Base-by-base conservation (phyloP, 1,140 invertebrate species). In the Adoxophyes honmai region DNA sequence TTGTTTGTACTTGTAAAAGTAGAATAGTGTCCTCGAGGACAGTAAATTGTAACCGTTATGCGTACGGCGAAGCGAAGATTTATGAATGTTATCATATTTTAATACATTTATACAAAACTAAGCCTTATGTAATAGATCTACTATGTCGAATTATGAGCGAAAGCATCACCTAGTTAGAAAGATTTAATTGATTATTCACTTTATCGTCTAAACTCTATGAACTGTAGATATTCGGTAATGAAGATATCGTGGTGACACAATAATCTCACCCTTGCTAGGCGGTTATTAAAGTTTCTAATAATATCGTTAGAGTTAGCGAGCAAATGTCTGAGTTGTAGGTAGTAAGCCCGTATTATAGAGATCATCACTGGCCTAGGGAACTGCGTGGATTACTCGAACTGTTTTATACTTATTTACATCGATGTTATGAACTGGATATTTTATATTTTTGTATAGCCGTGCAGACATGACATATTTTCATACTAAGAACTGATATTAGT, bases 71-170 rank as follows among this genome's bases (percentile, higher is more conserved):
- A 61, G 37, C 21, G 60, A 70, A 70, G 75, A 67, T 74, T 78
- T 80, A 65, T 81, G 81, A 86, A 84, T 77, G 75, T 77, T 86
- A 81, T 78, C 82, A 81, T 85, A 86, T 84, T 86, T 86, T 83
- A 84, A 72, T 88, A 85, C 60, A 70, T 67, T 78, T 78, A 52
- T 80, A 80, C 79, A 75, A 71, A 79, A 59, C 73, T 68, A 77
- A 78, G 73, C 64, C 68, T 68, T 75, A 70, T 75, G 57, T 64
- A 67, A 70, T 73, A 64, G 38, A 62, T 64, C 57, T 60, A 66
- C 21, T 74, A 72, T 71, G 64, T 75, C 59, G 59, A 79, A 60
- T 60, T 64, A 59, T 52, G 48, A 59, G 53, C 59, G 52, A 58
- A 57, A 73, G 60, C 64, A 68, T 77, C 70, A 75, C 62, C 44